phyloP scores from a whole-genome alignment of 2,113 vertebrate genomes.

The Oreotrochilus melanogaster region DNA sequence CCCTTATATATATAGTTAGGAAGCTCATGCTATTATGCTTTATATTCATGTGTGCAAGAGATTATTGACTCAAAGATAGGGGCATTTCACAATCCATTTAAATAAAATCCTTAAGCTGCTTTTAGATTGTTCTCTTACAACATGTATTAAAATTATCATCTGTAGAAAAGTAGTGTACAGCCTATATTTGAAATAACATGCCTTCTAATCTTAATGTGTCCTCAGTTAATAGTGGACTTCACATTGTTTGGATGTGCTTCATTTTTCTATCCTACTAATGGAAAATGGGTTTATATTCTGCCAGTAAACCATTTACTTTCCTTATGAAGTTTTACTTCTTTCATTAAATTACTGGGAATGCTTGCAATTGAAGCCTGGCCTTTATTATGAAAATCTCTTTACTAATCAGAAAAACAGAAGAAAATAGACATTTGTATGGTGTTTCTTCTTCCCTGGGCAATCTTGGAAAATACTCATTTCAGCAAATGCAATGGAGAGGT shows the following conservation, averaged over 20 bases:
- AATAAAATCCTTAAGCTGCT: constrained; percentile 41
- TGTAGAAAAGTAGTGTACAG: constrained; percentile 4
- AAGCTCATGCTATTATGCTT: neutral
- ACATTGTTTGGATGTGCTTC: neutral
- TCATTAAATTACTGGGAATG: neutral
- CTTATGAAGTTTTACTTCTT: neutral
- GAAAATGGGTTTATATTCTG: neutral
- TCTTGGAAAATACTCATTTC: neutral
- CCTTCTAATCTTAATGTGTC: neutral
- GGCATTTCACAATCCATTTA: neutral
- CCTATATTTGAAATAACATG: neutral
- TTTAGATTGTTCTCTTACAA: constrained; percentile 35
- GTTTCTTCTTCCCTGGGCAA: neutral
- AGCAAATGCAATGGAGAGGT: neutral
- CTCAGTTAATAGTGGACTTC: neutral
- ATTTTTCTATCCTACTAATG: neutral
- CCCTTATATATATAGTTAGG: neutral
- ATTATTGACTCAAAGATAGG: neutral
- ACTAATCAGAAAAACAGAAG: neutral
- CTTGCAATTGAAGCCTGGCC: neutral
- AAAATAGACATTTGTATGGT: neutral
- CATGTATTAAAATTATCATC: neutral
- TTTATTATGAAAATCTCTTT: neutral
- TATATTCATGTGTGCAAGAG: neutral
- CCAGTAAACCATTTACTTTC: neutral